Evolutionary conservation across 2,888 invertebrate species (phyloP), one percentile per base, ranked within the genome.

Genomic region (Lasioglossum lativentre): DNA sequence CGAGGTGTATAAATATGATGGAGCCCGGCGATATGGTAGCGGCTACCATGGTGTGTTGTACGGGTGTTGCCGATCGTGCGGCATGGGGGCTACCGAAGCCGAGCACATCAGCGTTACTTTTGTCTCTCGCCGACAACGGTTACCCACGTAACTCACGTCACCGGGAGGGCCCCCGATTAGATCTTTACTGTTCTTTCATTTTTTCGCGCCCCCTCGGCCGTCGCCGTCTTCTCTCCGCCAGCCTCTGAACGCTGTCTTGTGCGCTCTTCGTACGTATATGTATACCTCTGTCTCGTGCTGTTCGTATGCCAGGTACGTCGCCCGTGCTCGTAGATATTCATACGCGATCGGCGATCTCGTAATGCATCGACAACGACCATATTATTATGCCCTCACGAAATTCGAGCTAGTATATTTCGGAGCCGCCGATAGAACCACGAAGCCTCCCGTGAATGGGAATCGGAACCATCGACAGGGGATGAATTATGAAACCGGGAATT

Each of bases 101-200:
- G 77, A 73, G 81, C 81, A 56, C 56, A 85, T 70, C 80, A 77
- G 75, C 80, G 75, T 70, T 82, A 90, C 90, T 92, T 91, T 91
- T 92, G 91, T 92, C 91, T 89, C 85, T 90, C 87, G 91, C 90
- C 91, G 90, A 86, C 92, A 86, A 85, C 89, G 87, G 89, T 91
- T 91, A 91, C 91, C 91, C 91, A 93, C 91, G 92, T 94, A 92
- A 92, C 92, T 94, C 92, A 93, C 92, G 93, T 92, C 90, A 89
- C 90, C 90, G 78, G 88, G 78, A 88, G 78, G 78, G 88, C 66
- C 85, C 72, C 79, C 89, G 93, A 93, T 94, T 92, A 92, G 92
- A 93, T 93, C 93, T 93, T 83, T 86, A 59, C 71, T 70, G 77
- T 87, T 85, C 84, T 77, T 82, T 81, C 83, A 80, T 86, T 86